These are phyloP conservation scores for Burhinus oedicnemus DNA, from an alignment of 2,113 vertebrate genomes.

Conservation along the genomic window DNA sequence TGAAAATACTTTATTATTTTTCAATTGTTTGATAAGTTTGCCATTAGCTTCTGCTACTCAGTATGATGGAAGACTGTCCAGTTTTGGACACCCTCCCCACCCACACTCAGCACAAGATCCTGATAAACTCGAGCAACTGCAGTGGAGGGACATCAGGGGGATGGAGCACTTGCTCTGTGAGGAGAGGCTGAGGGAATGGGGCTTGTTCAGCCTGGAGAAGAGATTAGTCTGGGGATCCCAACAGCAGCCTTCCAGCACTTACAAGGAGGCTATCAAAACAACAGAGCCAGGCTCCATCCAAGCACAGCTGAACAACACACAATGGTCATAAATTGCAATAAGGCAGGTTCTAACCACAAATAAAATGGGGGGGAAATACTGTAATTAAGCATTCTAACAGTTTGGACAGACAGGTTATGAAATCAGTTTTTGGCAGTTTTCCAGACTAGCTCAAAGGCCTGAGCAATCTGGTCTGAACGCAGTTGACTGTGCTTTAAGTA, in stretches of 20 bases:
- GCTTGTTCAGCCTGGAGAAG: background rate
- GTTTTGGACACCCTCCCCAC: background rate
- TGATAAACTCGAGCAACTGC: background rate
- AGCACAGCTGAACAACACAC: background rate
- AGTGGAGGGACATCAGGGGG: background rate
- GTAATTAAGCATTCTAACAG: background rate
- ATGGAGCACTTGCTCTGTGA: background rate
- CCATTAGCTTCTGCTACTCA: background rate
- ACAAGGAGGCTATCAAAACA: background rate
- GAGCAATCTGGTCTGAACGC: background rate
- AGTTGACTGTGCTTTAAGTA: background rate
- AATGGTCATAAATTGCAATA: background rate
- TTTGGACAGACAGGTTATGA: background rate
- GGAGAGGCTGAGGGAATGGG: background rate
- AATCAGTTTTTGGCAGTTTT: background rate
- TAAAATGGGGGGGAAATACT: background rate
- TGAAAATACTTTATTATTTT: background rate
- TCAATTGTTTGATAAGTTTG: background rate
- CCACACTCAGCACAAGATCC: background rate
- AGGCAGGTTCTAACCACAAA: background rate
- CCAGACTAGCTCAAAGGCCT: background rate
- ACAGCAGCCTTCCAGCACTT: background rate
- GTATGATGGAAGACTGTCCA: background rate
- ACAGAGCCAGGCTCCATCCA: background rate
- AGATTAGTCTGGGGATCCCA: background rate